phyloP scores from a whole-genome alignment of 2,888 invertebrate species.

The Zygaena filipendulae region DNA sequence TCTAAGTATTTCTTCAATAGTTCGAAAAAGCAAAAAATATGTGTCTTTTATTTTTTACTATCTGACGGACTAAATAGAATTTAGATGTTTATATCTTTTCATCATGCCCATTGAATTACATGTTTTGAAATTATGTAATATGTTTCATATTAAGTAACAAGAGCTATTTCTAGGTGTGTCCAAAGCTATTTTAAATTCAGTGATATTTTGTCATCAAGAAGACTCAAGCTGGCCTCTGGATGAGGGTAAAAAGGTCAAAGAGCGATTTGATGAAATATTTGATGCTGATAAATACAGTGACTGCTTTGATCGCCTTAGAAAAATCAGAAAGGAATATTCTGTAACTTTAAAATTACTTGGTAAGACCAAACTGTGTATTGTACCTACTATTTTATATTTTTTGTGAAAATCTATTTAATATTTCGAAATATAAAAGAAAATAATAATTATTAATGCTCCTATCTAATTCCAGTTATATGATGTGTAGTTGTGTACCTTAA shows the following conservation, averaged over 20 bases:
- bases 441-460: too few species aligned
- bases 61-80: too few species aligned
- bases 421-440: neutral
- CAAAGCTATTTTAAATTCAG: constrained; percentile 93
- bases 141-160: too few species aligned
- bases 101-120: too few species aligned
- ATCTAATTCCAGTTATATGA: too few species aligned
- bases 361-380: constrained; percentile 22
- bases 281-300: constrained; percentile 93
- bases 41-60: too few species aligned
- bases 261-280: constrained; percentile 98
- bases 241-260: constrained; percentile 92
- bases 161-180: constrained; percentile 85
- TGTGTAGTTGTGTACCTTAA: neutral
- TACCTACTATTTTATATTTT: constrained; percentile 1
- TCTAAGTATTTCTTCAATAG: too few species aligned
- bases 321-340: constrained; percentile 72
- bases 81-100: too few species aligned
- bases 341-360: constrained; percentile 63
- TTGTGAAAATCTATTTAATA: neutral
- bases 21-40: too few species aligned
- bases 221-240: constrained; percentile 97
- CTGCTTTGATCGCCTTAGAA: constrained; percentile 80
- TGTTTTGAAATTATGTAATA: too few species aligned
- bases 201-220: constrained; percentile 99